phyloP scores from a whole-genome alignment of 2,797 vertebrate genomes.

The Phrynocephalus vlangalii region DNA sequence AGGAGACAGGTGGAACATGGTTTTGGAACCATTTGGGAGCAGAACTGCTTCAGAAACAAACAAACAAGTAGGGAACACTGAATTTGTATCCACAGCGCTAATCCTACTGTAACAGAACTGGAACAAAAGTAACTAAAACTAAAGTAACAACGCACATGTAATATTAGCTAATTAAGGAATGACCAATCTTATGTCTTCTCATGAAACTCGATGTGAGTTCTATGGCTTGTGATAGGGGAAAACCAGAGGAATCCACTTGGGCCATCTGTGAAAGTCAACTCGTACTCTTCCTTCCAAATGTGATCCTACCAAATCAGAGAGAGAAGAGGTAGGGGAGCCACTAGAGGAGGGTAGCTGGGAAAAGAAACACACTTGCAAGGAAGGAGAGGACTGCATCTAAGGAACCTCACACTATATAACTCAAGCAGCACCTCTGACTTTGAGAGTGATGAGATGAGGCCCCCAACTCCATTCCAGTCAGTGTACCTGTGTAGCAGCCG shows the following conservation, averaged over 20 bases:
- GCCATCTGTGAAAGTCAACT: too few relatives aligned
- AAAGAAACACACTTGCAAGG: neutral
- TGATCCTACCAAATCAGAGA: too few relatives aligned
- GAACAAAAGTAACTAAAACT: neutral
- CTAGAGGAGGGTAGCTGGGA: neutral
- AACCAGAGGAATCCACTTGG: too few relatives aligned
- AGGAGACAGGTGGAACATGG: too few relatives aligned
- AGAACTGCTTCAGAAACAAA: neutral
- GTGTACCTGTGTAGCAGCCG: too few relatives aligned
- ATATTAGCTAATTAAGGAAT: too few relatives aligned
- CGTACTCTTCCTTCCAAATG: too few relatives aligned
- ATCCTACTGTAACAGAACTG: neutral
- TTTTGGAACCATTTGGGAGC: neutral
- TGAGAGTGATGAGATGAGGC: neutral
- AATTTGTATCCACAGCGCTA: too few relatives aligned
- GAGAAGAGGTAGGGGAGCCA: neutral
- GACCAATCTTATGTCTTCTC: too few relatives aligned
- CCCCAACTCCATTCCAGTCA: neutral
- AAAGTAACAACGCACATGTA: too few relatives aligned
- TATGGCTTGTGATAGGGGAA: too few relatives aligned
- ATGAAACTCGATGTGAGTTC: too few relatives aligned
- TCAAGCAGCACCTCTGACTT: neutral
- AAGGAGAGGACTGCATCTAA: neutral
- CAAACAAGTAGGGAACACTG: neutral
- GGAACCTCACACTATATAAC: neutral